phyloP scores from a whole-genome alignment of 2,888 invertebrate species.

The Petrophora chlorosata region DNA sequence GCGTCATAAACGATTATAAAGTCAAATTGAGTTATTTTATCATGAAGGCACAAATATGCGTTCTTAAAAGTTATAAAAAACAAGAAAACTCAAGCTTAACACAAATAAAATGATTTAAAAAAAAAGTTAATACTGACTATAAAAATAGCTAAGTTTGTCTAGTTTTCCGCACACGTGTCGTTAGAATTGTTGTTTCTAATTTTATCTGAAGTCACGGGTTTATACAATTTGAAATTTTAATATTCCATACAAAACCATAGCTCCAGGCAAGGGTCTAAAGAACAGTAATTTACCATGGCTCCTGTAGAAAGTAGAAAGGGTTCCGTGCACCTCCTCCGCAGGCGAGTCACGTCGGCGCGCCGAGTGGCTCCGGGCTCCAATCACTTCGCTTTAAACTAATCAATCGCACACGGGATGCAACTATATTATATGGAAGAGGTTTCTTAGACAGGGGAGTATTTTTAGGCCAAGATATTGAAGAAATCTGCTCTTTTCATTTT shows the following conservation, averaged over 20 bases:
- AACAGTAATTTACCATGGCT: constrained; percentile 6
- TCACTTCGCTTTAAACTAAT: constrained; percentile 65
- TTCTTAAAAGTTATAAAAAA: too few relatives aligned
- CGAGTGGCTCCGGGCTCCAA: constrained; percentile 57
- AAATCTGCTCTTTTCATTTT: too few relatives aligned
- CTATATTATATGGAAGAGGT: constrained; percentile 31
- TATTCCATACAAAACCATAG: constrained; percentile 8
- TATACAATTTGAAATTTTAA: background rate
- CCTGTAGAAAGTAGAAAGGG: constrained; percentile 7
- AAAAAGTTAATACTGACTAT: too few relatives aligned
- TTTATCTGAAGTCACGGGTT: background rate
- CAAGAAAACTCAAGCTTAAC: too few relatives aligned
- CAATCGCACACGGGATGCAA: constrained; percentile 54
- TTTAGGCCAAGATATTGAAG: too few relatives aligned
- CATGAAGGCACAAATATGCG: too few relatives aligned
- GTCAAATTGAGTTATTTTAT: too few relatives aligned
- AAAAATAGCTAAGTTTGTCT: too few relatives aligned
- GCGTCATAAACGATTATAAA: too few relatives aligned
- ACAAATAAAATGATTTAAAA: too few relatives aligned
- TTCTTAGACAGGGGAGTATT: background rate
- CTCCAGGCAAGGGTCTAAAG: constrained; percentile 3
- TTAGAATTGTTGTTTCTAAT: too few relatives aligned
- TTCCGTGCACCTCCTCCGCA: constrained; percentile 28
- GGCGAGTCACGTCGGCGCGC: constrained; percentile 53
- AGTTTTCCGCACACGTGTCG: too few relatives aligned